Evolutionary conservation across 2,797 vertebrate genomes (phyloP).

Genomic region (Coluber constrictor): DNA sequence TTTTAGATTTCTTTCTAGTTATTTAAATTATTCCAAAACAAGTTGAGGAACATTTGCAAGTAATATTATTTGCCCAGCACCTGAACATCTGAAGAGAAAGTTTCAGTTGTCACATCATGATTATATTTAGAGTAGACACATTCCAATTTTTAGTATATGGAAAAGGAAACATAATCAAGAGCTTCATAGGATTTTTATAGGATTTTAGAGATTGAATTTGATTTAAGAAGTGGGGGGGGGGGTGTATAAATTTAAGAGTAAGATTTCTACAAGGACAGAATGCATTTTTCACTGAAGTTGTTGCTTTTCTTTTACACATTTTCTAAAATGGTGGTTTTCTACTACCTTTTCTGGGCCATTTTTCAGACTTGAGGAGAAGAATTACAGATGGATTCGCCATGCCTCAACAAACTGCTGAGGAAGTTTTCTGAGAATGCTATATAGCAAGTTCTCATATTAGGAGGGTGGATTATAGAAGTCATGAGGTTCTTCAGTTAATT

Average conservation of each 20-base stretch:
- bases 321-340: not conserved
- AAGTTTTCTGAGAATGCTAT: not conserved
- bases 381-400: not conserved
- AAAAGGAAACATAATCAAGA: not conserved
- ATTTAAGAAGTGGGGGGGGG: not conserved
- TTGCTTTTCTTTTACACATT: conserved; percentile 5
- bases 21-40: conserved; percentile 5
- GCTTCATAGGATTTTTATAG: conserved; percentile 1
- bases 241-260: not conserved
- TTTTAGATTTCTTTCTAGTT: conserved; percentile 2
- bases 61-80: conserved; percentile 6
- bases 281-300: not conserved
- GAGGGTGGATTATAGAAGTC: not conserved
- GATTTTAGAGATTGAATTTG: not conserved
- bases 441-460: not conserved
- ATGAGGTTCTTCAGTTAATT: not conserved
- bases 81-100: conserved; percentile 36
- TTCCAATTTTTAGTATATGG: not conserved
- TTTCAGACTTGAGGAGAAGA: not conserved
- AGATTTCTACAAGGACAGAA: not conserved
- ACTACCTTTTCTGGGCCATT: not conserved
- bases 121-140: not conserved
- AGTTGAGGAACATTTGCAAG: not conserved
- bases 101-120: not conserved
- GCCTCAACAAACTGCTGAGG: not conserved